These are phyloP conservation scores for Enteromius trimaculatus DNA, from an alignment of 2,797 vertebrate species.

Conservation along the genomic window DNA sequence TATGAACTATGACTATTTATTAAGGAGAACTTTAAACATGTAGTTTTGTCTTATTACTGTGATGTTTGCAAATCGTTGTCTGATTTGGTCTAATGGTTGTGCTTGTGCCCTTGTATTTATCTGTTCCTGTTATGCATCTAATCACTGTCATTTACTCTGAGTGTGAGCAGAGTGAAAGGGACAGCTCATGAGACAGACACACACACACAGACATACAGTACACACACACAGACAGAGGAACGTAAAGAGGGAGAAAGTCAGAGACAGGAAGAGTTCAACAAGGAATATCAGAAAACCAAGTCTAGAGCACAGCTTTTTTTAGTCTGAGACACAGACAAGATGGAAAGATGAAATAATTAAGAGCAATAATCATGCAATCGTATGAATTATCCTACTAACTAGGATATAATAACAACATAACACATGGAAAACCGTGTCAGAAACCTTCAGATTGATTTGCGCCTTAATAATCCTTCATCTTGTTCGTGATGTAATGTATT, in stretches of 20 bases:
- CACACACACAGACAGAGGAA: too few relatives aligned
- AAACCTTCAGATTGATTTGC: not conserved
- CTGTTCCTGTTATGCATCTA: not conserved
- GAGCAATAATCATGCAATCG: not conserved
- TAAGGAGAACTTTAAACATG: not conserved
- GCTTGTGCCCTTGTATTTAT: constrained; percentile 5
- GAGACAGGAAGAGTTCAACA: too few relatives aligned
- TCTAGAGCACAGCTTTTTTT: too few relatives aligned
- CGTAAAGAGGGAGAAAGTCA: too few relatives aligned
- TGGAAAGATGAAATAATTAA: too few relatives aligned
- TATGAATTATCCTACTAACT: not conserved
- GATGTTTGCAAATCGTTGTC: not conserved
- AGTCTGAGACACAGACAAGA: too few relatives aligned
- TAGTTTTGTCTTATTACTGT: not conserved
- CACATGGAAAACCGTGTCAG: not conserved
- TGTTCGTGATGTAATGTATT: not conserved
- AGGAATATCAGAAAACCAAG: too few relatives aligned
- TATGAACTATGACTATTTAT: constrained; percentile 1
- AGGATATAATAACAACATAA: not conserved
- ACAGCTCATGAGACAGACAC: not conserved
- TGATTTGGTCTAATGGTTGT: not conserved
- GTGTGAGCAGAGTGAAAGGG: not conserved
- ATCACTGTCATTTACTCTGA: constrained; percentile 30
- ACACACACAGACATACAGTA: not conserved
- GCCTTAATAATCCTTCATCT: not conserved